phyloP scores from a whole-genome alignment of 1,140 invertebrate species.

The Hylaeus volcanicus region DNA sequence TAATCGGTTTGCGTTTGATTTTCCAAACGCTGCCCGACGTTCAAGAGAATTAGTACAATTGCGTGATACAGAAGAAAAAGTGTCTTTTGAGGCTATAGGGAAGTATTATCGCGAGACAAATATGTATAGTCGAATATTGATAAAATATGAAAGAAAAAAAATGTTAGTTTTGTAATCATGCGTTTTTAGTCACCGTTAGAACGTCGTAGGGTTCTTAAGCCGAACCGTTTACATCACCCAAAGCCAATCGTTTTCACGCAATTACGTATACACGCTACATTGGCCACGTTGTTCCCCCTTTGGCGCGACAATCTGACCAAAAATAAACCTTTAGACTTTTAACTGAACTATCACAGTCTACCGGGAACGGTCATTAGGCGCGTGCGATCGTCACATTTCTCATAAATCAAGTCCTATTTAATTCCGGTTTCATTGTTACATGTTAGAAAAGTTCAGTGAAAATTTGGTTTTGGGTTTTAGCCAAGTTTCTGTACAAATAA shows the following conservation, averaged over 20 bases:
- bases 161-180: slow-evolving; percentile 60
- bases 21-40: slow-evolving; percentile 3
- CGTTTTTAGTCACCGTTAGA: slow-evolving; percentile 47
- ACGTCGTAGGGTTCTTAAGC: background rate
- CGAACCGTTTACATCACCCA: background rate
- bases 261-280: slow-evolving; percentile 9
- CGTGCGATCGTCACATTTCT: slow-evolving; percentile 31
- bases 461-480: background rate
- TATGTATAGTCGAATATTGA: slow-evolving; percentile 49
- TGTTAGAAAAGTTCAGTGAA: slow-evolving; percentile 45
- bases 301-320: slow-evolving; percentile 56
- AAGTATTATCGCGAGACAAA: slow-evolving; percentile 42
- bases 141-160: slow-evolving; percentile 41
- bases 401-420: slow-evolving; percentile 3
- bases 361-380: slow-evolving; percentile 32
- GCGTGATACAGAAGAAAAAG: slow-evolving; percentile 21
- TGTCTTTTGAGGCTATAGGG: slow-evolving; percentile 44
- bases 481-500: background rate
- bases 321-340: slow-evolving; percentile 61
- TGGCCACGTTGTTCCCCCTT: slow-evolving; percentile 36
- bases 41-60: slow-evolving; percentile 18
- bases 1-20: slow-evolving; percentile 12
- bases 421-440: slow-evolving; percentile 34
- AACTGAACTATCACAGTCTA: slow-evolving; percentile 39
- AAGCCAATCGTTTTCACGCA: slow-evolving; percentile 10